Evolutionary conservation across 2,113 vertebrate species (phyloP), one percentile per base, ranked within the genome.

Genomic region (Chlamydotis undulata): DNA sequence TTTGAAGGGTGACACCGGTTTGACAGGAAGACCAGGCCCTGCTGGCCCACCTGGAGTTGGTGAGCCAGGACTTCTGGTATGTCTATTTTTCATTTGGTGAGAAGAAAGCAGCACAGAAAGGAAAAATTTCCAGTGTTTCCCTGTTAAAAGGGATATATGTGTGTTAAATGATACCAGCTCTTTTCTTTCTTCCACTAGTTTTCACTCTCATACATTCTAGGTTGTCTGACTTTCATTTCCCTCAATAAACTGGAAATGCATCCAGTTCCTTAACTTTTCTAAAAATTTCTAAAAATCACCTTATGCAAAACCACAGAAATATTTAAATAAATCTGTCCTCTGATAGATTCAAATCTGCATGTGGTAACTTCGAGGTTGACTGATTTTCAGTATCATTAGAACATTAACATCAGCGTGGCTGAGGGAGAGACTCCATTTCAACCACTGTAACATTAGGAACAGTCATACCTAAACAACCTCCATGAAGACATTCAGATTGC

Each of bases 1-100:
- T 97, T 84, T 97, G n/a, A 93, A 99, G 99, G 99, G 99, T 94
- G 98, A 99, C 87, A 96, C 95, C 7, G 99, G 99, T 75, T 97
- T 98, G 95, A 98, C 98, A 92, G 99, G 99, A 41, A 97, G 98
- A 94, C 81, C 97, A 1, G 99, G 99, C 35, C 98, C 99, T 65
- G 91, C 85, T 83, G 99, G 99, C 52, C 98, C 98, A 47, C 98
- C 96, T 7, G 99, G 99, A 67, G 59, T 98, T 75, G 99, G 99
- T 84, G 99, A 99, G 97, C 97, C 97, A 47, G 99, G 99, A 93
- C 94, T 95, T 77, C 97, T 81, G 97, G 99, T 99, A 98, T 96
- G 99, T 98, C 83, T 67, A 10, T 8, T 39, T 92, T 60, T 3
- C 14, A 53, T 68, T 68, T 82, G 37, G 41, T 69, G 12, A 65